A percentile compares a stretch with the other conserved stretches of the same genome.
Conservation (phyloP, 2,113 vertebrate genomes). For the human (Homo sapiens) region DNA sequence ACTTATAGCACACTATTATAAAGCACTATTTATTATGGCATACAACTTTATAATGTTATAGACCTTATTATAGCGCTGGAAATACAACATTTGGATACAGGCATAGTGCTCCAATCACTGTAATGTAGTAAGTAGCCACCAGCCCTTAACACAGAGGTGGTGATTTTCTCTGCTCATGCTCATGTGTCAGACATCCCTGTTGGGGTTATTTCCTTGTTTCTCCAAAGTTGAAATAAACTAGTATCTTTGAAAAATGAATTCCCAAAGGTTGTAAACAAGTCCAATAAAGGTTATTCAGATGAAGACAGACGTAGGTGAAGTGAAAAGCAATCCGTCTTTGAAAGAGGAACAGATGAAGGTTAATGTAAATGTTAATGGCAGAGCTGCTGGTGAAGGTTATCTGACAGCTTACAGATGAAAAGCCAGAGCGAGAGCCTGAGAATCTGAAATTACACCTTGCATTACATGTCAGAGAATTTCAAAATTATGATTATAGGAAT, state of each 20-base stretch:
- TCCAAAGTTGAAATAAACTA: neutral
- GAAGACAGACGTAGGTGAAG: neutral
- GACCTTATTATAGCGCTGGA: neutral
- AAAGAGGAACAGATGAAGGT: slow-evolving; percentile 42
- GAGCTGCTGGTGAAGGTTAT: slow-evolving; percentile 38
- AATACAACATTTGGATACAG: neutral
- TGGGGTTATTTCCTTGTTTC: neutral
- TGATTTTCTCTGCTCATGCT: neutral
- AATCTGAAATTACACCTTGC: slow-evolving; percentile 44
- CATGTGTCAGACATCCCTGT: neutral
- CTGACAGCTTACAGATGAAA: neutral
- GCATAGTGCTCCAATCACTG: neutral
- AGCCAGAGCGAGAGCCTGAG: neutral
- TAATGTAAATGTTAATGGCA: slow-evolving; percentile 61
- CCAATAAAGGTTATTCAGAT: neutral
- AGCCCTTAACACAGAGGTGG: neutral
- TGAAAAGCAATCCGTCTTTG: slow-evolving; percentile 53
- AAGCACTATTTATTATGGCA: neutral
- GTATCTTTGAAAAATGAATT: neutral
- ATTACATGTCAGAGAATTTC: slow-evolving; percentile 18
- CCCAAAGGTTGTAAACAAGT: neutral
- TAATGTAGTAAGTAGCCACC: neutral
- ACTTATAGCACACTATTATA: neutral
- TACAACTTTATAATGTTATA: neutral
- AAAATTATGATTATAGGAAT: slow-evolving; percentile 47